Percentiles rank a stretch among this genome's conserved stretches.
phyloP scores from a whole-genome alignment of 2,797 vertebrate genomes.

The Cynopterus sphinx region DNA sequence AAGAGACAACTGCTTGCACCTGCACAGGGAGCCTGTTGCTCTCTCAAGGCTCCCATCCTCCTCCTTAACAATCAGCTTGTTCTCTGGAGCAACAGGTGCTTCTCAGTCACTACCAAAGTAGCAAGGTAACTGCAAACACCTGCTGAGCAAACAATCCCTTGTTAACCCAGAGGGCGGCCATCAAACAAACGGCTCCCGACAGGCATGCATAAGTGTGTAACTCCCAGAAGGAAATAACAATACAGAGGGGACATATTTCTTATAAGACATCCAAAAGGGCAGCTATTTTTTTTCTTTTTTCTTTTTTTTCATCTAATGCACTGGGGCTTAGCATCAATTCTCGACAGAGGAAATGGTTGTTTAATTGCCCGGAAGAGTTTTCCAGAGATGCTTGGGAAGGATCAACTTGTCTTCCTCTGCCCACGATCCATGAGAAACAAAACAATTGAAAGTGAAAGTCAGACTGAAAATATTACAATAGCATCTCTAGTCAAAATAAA shows the following conservation, averaged over 20 bases:
- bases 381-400: conserved; percentile 44
- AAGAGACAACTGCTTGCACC: too few species aligned
- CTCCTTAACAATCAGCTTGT: too few species aligned
- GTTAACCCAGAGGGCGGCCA: too few species aligned
- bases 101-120: too few species aligned
- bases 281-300: conserved; percentile 37
- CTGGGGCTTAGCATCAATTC: neutral
- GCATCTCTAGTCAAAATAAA: conserved; percentile 54
- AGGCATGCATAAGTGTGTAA: neutral
- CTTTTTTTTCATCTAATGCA: neutral
- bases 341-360: conserved; percentile 52
- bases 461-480: conserved; percentile 15
- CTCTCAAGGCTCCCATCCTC: too few species aligned
- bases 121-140: too few species aligned
- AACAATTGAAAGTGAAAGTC: conserved; percentile 57
- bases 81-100: too few species aligned
- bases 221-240: neutral
- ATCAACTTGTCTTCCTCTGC: conserved; percentile 43
- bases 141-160: too few species aligned
- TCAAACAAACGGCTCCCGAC: too few species aligned
- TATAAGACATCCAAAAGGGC: neutral
- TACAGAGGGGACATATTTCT: neutral
- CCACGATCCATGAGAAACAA: conserved; percentile 65
- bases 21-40: too few species aligned
- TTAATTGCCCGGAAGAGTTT: conserved; percentile 71